phyloP scores from a whole-genome alignment of 2,888 invertebrate species.

The Hybos culiciformis region DNA sequence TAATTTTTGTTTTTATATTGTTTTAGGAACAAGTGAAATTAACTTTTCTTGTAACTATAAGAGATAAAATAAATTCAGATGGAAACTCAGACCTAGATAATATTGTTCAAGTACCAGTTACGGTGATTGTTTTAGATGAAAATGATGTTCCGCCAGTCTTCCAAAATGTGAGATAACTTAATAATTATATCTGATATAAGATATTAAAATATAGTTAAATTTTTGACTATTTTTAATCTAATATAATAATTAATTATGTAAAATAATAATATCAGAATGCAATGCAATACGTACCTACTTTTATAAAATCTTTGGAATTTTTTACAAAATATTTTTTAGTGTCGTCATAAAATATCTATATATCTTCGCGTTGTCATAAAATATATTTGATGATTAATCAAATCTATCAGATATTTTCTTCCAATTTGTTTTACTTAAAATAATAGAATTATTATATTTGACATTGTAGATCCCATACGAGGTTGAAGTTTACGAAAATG shows the following conservation, averaged over 20 bases:
- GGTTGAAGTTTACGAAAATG: conserved; percentile 63
- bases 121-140: conserved; percentile 73
- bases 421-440: neutral
- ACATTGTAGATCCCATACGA: conserved; percentile 62
- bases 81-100: conserved; percentile 50
- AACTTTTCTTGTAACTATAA: conserved; percentile 65
- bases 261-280: too few species aligned
- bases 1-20: neutral
- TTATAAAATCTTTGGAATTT: too few species aligned
- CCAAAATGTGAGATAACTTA: conserved; percentile 59
- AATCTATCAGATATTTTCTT: neutral
- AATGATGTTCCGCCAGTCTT: conserved; percentile 79
- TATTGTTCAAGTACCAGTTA: conserved; percentile 59
- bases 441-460: too few species aligned
- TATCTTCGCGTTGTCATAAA: too few species aligned
- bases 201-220: neutral
- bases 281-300: too few species aligned
- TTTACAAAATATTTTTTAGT: too few species aligned
- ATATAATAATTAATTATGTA: conserved; percentile 4
- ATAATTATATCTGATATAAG: conserved; percentile 15
- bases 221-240: neutral
- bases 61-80: conserved; percentile 51
- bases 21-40: conserved; percentile 62
- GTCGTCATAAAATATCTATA: too few species aligned
- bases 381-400: too few species aligned